phyloP scores from a whole-genome alignment of 2,113 vertebrate genomes.

The Centropus unirufus region DNA sequence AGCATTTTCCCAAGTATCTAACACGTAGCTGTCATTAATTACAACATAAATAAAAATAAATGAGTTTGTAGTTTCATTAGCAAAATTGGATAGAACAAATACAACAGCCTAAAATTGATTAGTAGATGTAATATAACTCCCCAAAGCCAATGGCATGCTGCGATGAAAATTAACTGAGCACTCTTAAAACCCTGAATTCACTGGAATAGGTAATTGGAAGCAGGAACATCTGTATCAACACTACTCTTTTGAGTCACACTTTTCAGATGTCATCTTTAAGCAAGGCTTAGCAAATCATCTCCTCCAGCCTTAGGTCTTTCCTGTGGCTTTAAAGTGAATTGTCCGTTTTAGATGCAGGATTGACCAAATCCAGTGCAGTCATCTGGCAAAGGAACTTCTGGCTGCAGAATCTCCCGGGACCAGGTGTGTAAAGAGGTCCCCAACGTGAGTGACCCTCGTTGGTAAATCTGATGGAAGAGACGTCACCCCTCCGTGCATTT shows the following conservation, averaged over 20 bases:
- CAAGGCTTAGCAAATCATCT: not conserved
- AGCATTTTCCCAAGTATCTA: not conserved
- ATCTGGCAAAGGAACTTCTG: not conserved
- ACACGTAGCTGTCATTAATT: not conserved
- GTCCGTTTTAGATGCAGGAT: not conserved
- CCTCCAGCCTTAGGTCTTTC: not conserved
- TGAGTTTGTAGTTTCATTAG: not conserved
- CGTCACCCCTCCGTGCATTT: accelerated
- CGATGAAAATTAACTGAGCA: not conserved
- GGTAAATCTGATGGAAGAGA: not conserved
- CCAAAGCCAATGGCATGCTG: not conserved
- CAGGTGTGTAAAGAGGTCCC: not conserved
- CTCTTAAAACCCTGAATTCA: not conserved
- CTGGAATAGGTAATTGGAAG: not conserved
- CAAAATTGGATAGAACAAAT: not conserved
- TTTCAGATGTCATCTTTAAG: not conserved
- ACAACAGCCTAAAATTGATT: not conserved
- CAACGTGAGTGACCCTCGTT: accelerated
- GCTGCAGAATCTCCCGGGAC: not conserved
- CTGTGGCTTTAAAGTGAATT: not conserved
- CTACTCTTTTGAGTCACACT: not conserved
- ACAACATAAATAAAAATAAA: not conserved
- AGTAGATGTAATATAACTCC: not conserved
- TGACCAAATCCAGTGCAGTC: not conserved
- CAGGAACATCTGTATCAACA: not conserved